Evolutionary conservation across 2,797 vertebrate genomes (phyloP), one percentile per base, ranked within the genome.

Genomic region (Champsocephalus gunnari): DNA sequence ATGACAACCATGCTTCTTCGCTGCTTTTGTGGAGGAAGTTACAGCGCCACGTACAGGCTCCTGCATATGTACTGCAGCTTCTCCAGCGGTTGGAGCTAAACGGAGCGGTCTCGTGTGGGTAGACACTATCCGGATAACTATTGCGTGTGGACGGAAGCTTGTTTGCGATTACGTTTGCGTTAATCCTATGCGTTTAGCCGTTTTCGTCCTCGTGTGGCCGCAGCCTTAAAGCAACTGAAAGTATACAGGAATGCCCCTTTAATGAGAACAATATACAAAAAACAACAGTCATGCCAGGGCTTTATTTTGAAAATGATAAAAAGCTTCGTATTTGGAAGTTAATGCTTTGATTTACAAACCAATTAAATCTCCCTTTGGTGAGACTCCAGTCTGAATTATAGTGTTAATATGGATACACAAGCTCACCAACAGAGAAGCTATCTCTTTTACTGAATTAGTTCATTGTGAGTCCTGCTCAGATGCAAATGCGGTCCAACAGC

Each of bases 401-500:
- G 34, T 44, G 16, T 12, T 61, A 34, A 80, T 71, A 72, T 66
- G 45, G 5, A 66, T 53, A 68, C 21, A 45, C 3, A 48, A 57
- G 16, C 61, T 60, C 67, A 58, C 21, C 50, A 62, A 50, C 44
- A 72, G 14, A 61, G 32, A 50, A 47, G 34, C 55, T 8, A 34
- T 65, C 34, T 54, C 65, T 80, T 77, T 73, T 54, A 61, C 59
- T 49, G 51, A 80, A 80, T 69, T 64, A 66, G 65, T 71, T 69
- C 24, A 78, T 69, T 77, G 73, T 71, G 67, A 86, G 75, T 80
- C 75, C 57, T 56, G 59, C 60, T 71, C 51, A 53, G 55, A 88
- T 86, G 77, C 73, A 86, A 89, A 84, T 82, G 47, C 38, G 38
- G 61, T 79, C 71, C 76, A 88, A 69, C 73, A 72, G 71, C 48